Evolutionary conservation across 1,140 invertebrate species (phyloP).

Genomic region (Micrasema longulum): DNA sequence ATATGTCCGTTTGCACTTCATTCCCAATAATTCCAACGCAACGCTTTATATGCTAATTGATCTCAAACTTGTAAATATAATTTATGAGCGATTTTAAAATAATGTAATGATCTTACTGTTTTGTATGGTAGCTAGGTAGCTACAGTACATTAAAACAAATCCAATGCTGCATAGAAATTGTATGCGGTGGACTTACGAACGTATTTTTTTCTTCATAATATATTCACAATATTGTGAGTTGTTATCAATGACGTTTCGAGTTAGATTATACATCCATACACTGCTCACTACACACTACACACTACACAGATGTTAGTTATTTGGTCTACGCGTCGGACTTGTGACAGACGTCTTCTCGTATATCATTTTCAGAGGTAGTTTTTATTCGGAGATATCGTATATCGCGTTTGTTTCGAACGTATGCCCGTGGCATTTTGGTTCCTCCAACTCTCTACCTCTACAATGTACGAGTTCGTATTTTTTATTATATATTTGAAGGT

Average conservation of each 20-base stretch:
- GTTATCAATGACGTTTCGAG: not conserved
- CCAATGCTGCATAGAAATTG: too few relatives aligned
- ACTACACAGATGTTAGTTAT: not conserved
- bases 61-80: too few relatives aligned
- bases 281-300: too few relatives aligned
- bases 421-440: constrained; percentile 3
- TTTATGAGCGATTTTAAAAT: too few relatives aligned
- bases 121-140: too few relatives aligned
- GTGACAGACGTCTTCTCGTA: constrained; percentile 2
- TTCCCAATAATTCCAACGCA: too few relatives aligned
- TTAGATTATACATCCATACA: too few relatives aligned
- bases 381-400: constrained; percentile 30
- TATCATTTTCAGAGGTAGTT: not conserved
- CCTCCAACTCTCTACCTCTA: not conserved
- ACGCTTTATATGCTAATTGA: too few relatives aligned
- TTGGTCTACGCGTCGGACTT: not conserved
- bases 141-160: too few relatives aligned
- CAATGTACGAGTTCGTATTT: not conserved
- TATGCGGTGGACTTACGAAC: not conserved
- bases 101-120: too few relatives aligned
- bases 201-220: not conserved
- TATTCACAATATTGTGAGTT: not conserved
- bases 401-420: constrained; percentile 19
- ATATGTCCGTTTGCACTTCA: too few relatives aligned
- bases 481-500: not conserved